A percentile compares a stretch with the other conserved stretches of the same genome.
Evolutionary conservation across 2,797 vertebrate genomes (phyloP).

Genomic region (Anguilla marmorata): DNA sequence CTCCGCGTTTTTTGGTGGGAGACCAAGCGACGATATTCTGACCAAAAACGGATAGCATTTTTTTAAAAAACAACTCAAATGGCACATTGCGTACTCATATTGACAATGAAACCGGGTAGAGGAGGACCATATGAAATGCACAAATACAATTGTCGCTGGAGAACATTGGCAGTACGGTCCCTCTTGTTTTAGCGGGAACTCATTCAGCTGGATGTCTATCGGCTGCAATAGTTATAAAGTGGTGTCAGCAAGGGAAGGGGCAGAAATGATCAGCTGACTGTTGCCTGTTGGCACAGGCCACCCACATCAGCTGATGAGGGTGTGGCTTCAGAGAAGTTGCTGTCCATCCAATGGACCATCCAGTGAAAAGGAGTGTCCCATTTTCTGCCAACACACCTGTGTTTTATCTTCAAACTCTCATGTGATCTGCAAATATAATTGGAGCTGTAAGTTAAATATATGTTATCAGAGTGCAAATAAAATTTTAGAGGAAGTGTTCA

Average conservation of each 20-base stretch:
- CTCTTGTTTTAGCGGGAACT: neutral
- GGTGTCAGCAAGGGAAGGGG: neutral
- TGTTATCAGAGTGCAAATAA: neutral
- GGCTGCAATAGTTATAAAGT: neutral
- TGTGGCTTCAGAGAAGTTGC: neutral
- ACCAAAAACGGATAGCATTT: neutral
- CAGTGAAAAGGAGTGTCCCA: neutral
- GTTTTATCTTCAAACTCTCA: neutral
- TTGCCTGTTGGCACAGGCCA: neutral
- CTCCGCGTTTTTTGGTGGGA: neutral
- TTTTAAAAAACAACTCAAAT: neutral
- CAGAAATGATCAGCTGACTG: neutral
- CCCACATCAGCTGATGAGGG: neutral
- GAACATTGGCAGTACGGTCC: neutral
- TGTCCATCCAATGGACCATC: neutral
- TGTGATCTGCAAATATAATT: neutral
- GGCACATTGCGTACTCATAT: neutral
- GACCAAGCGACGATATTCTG: neutral
- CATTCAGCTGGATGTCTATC: neutral
- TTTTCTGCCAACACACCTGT: neutral
- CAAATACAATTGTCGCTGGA: neutral
- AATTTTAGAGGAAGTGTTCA: neutral
- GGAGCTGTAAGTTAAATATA: neutral
- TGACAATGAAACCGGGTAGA: neutral
- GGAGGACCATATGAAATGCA: neutral